Conservation (phyloP, 2,888 invertebrate species). For the Platycnemis pennipes region DNA sequence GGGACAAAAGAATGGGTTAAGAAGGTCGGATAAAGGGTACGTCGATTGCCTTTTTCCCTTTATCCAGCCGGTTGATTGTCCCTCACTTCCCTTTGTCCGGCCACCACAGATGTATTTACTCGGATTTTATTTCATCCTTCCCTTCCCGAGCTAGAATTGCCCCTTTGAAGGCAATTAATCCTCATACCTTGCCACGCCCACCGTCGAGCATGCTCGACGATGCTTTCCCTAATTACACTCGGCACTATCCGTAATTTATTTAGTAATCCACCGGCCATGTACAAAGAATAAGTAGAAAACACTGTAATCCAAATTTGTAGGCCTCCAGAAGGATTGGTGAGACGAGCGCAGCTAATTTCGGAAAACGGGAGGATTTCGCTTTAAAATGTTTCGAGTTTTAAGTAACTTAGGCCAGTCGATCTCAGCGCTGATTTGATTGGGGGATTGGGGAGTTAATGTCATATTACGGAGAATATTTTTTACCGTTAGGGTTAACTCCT, state of each 20-base stretch:
- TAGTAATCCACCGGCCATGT: neutral
- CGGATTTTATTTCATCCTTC: neutral
- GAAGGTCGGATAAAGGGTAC: too few species aligned
- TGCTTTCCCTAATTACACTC: neutral
- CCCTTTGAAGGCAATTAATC: neutral
- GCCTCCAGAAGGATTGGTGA: neutral
- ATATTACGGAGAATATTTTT: too few species aligned
- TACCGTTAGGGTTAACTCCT: too few species aligned
- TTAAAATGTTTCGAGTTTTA: neutral
- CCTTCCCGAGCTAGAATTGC: neutral
- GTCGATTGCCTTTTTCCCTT: neutral
- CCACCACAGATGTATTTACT: neutral
- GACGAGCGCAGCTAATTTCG: neutral
- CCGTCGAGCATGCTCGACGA: neutral
- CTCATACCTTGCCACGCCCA: neutral
- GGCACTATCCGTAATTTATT: neutral
- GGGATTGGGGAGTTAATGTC: too few species aligned
- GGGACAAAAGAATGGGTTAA: too few species aligned
- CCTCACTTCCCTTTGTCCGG: neutral
- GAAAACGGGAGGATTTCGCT: neutral
- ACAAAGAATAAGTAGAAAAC: neutral
- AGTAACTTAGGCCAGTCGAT: too few species aligned
- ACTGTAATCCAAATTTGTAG: neutral
- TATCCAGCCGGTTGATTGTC: neutral
- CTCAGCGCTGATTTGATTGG: neutral